Base-by-base conservation (phyloP, 2,113 vertebrate species). In the Hylia prasina region DNA sequence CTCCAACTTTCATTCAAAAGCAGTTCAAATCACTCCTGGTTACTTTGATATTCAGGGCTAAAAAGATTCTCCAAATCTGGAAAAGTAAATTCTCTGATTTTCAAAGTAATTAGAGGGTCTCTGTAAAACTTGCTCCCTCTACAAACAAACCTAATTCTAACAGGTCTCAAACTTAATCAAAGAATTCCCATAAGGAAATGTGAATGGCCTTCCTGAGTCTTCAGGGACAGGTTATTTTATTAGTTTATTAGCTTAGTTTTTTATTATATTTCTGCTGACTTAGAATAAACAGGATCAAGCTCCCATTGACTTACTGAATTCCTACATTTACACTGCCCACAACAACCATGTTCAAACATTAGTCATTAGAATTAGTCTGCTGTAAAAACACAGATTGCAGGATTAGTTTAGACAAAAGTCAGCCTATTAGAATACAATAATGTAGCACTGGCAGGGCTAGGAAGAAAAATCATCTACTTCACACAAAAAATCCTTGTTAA, bases 401-500 rank as follows among this genome's bases (percentile, higher is more conserved):
- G 51, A 75, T 87, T 47, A 75, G 65, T 68, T 93, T 22, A 82
- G 70, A 82, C 65, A 87, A 51, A 91, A 94, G 24, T 60, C 78
- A 85, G 40, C 20, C 66, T 75, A 73, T 73, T 57, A 87, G 35
- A 90, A 76, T 18, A 58, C 40, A 81, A 58, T 33, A 76, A 85
- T 4, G 18, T 21, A 76, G 81, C 85, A 85, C 2, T 79, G 42
- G 82, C 17, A 7, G 19, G 51, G 37, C 68, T 45, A 42, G 47
- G 82, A 93, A 96, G 35, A 79, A 77, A 88, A 91, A 33, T 77
- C 93, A 31, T n/a, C 70, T 82, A 70, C 30, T 94, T 94, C 51
- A 95, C 25, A 82, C 33, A 87, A 28, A 95, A 93, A 93, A 93
- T 77, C 87, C 37, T 82, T 56, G 50, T 77, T 94, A 87, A 81